Base-by-base conservation (phyloP, 2,113 vertebrate species). In the Rhodinocichla rosea region DNA sequence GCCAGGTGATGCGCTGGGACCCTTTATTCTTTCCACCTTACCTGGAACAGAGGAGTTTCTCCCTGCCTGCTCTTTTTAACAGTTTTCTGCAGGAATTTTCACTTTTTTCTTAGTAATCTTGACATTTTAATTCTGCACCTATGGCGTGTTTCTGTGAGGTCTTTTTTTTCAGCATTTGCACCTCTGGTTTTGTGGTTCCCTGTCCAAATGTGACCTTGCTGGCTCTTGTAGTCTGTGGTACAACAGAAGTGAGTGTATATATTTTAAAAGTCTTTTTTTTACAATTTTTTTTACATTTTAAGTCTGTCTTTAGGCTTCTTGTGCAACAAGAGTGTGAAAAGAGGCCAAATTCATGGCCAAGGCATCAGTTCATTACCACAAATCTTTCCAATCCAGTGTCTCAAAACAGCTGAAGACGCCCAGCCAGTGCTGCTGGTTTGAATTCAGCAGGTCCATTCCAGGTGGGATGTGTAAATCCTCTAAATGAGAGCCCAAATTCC, bases 191-290 rank as follows among this genome's bases (percentile, higher is more conserved):
- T 30, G 22, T 7, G 2, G 4, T n/a, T 90, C 64, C 22, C 23
- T 33, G 12, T 13, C 30, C 27, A 8, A 0, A 6, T 3, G 4
- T 21, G 19, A 23, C 28, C 16, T 59, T 27, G 0, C 7, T 64
- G 57, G 16, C 9, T 47, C 32, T 50, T 49, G 27, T 11, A 20
- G 10, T 18, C 26, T 47, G 13, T 42, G 19, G 10, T 35, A 32
- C 9, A 76, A 65, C 6, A 45, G 11, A 82, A 76, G 3, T 20
- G n/a, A 49, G 15, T 3, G 11, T 6, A 15, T 14, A 7, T 3
- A n/a, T 4, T 16, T 16, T 49, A 13, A 3, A 22, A 6, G 3
- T 4, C 6, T 19, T 30, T 52, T 50, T 19, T 5, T 0, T 5
- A 8, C 7, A 27, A 5, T 35, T 82, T 73, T 60, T 60, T 52